These are phyloP conservation scores for Caenorhabditis doughertyi DNA, from an alignment of 2,888 invertebrate genomes.

Conservation along the genomic window DNA sequence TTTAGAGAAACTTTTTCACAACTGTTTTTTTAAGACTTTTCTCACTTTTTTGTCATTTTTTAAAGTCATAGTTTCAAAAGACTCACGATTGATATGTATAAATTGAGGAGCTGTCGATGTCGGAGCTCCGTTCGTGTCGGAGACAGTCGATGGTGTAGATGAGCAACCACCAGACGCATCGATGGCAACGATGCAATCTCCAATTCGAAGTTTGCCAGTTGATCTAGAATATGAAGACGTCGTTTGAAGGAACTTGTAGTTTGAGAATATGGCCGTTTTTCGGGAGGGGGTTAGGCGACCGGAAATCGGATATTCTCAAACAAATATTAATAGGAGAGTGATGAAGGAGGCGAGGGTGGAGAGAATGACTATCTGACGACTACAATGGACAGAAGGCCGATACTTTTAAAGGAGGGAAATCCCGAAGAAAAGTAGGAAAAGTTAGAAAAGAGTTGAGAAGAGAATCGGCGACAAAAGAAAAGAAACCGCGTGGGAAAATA, in stretches of 20 bases:
- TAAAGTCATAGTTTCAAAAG: background rate
- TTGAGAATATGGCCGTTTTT: background rate
- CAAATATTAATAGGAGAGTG: slow-evolving; percentile 42
- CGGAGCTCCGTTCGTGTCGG: slow-evolving; percentile 42
- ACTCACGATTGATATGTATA: slow-evolving; percentile 37
- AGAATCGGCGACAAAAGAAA: slow-evolving; percentile 26
- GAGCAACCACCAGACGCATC: slow-evolving; percentile 59
- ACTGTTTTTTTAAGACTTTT: too few species aligned
- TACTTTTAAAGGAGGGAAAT: slow-evolving; percentile 2
- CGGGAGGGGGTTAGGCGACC: slow-evolving; percentile 16
- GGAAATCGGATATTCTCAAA: slow-evolving; percentile 64
- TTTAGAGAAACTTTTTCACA: too few species aligned
- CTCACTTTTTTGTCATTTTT: background rate
- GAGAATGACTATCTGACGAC: slow-evolving; percentile 20
- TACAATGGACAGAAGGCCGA: slow-evolving; percentile 19
- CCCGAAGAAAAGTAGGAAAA: background rate
- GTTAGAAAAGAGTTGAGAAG: background rate
- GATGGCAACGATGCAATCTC: slow-evolving; percentile 75
- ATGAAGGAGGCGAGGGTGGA: slow-evolving; percentile 8
- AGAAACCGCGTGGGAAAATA: slow-evolving; percentile 54
- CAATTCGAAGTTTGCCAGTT: slow-evolving; percentile 77
- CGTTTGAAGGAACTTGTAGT: background rate
- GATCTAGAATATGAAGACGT: slow-evolving; percentile 70
- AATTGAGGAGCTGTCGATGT: slow-evolving; percentile 14
- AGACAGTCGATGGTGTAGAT: slow-evolving; percentile 35